These are phyloP conservation scores for Neodiprion pinetum DNA, from an alignment of 1,140 invertebrate genomes.

Conservation along the genomic window DNA sequence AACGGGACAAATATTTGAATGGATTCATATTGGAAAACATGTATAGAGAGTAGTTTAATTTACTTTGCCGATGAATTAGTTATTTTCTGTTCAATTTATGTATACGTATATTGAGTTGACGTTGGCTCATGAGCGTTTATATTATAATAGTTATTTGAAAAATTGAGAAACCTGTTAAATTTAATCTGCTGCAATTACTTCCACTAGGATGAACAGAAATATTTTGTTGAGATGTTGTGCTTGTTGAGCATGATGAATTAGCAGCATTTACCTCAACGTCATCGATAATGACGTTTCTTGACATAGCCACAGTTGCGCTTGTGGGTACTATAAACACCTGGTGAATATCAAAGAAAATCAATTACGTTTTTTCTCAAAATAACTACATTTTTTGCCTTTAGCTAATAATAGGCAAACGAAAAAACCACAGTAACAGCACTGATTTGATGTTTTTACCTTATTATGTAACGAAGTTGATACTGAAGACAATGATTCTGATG, in stretches of 20 bases:
- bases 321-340: conserved; percentile 38
- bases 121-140: too few species aligned
- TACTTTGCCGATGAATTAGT: conserved; percentile 1
- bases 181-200: conserved; percentile 23
- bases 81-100: neutral
- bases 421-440: neutral
- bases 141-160: conserved; percentile 14
- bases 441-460: conserved; percentile 31
- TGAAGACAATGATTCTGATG: conserved; percentile 30
- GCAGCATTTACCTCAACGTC: conserved; percentile 29
- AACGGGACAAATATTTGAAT: neutral
- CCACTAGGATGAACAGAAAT: conserved; percentile 35
- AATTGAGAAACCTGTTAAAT: conserved; percentile 32
- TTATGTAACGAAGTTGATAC: conserved; percentile 28
- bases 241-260: conserved; percentile 25
- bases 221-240: conserved; percentile 30
- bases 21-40: conserved; percentile 21
- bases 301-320: conserved; percentile 24
- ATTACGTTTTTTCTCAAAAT: neutral
- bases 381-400: neutral
- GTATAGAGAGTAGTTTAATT: conserved; percentile 21
- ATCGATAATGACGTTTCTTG: conserved; percentile 26
- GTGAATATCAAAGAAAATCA: neutral
- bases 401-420: conserved; percentile 10
- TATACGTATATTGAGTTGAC: conserved; percentile 4